phyloP scores from a whole-genome alignment of 2,888 invertebrate genomes.

The Linnaemya vulpina region DNA sequence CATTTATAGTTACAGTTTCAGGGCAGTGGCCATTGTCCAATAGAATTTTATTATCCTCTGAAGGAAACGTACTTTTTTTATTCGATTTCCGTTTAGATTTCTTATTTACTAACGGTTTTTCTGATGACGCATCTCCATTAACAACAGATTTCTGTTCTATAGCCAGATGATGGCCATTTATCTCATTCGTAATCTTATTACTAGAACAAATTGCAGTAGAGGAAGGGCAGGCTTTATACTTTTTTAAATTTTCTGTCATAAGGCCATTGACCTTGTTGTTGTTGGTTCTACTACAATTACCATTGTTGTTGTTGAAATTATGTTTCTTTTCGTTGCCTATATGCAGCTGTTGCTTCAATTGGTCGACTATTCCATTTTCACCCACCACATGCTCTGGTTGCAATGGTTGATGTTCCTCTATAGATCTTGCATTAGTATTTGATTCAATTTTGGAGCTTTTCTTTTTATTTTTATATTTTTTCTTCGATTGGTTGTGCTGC shows the following conservation, averaged over 20 bases:
- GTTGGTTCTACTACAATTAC: constrained; percentile 35
- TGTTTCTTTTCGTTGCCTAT: constrained; percentile 47
- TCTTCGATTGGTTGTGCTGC: constrained; percentile 69
- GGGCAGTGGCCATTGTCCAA: constrained; percentile 48
- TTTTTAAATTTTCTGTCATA: constrained; percentile 61
- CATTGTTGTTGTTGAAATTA: constrained; percentile 25
- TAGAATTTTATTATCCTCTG: constrained; percentile 43
- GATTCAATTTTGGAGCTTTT: constrained; percentile 65
- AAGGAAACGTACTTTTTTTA: constrained; percentile 48
- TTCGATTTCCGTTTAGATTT: constrained; percentile 72
- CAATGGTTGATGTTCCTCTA: constrained; percentile 29
- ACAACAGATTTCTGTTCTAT: background rate
- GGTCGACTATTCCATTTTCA: constrained; percentile 68
- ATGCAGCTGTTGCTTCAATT: constrained; percentile 71
- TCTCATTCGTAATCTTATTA: constrained; percentile 16
- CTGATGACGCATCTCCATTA: constrained; percentile 22
- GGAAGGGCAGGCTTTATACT: constrained; percentile 58
- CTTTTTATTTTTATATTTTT: constrained; percentile 74
- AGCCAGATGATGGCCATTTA: constrained; percentile 67
- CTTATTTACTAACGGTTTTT: constrained; percentile 35
- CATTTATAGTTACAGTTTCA: constrained; percentile 55
- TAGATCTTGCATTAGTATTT: constrained; percentile 35
- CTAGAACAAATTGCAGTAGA: constrained; percentile 13
- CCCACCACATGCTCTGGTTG: constrained; percentile 25
- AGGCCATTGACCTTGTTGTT: constrained; percentile 66